Base-by-base conservation (phyloP, 2,888 invertebrate genomes). In the Lasioglossum vierecki region DNA sequence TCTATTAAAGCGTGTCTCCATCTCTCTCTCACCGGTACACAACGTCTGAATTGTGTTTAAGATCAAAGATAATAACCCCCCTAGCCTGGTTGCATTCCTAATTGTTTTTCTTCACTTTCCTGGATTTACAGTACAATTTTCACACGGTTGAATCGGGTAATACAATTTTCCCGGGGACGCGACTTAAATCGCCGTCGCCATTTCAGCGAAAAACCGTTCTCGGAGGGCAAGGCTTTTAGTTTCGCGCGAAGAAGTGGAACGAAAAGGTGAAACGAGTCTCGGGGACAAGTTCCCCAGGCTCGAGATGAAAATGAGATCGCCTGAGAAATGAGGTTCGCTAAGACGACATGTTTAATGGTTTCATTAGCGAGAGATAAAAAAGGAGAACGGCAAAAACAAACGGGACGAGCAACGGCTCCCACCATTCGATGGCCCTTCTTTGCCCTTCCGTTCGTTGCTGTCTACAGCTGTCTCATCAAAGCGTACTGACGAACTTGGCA, bases 271-370 rank as follows among this genome's bases (percentile, higher is more conserved):
- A 77, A 44, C 49, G 68, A 49, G 82, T 80, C 53, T 73, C 41
- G 26, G 68, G 63, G 66, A 89, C 88, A 70, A 79, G 79, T 82
- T 76, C 57, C 73, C 77, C 26, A 18, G 46, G 71, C 72, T 75
- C 84, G 70, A 63, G 88, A 92, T 87, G 89, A 92, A 92, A 91
- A 91, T 92, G 90, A 91, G 91, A 93, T 92, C 88, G 91, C 78
- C 84, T 70, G 87, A 88, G 91, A 89, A 91, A 91, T 89, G 91
- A 89, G 90, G 85, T 84, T 83, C 83, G 87, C 88, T 88, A 90
- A 90, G 89, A 89, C 87, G 89, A 88, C 88, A 89, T 85, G 89
- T 92, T 92, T 92, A 93, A 93, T 93, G 91, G 90, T 92, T 93
- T 93, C 92, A 92, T 93, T 92, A 93, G 89, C 76, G 90, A 88